Evolutionary conservation across 2,888 invertebrate species (phyloP), one percentile per base, ranked within the genome.

Genomic region (Steinernema hermaphroditum): DNA sequence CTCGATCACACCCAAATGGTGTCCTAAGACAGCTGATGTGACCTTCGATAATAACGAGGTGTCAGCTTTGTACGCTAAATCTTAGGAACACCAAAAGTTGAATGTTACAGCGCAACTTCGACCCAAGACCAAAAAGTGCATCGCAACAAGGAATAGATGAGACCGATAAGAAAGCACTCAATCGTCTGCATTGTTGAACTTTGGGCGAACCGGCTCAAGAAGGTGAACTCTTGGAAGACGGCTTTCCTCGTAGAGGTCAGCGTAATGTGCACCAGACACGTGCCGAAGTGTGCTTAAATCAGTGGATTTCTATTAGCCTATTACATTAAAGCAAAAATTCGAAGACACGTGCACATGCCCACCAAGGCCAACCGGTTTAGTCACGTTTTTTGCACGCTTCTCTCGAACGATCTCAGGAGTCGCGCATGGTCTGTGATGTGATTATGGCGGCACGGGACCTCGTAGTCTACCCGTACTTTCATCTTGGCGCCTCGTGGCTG

Each of bases 381-480:
- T 62, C 62, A 62, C 34, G 62, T 62, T 62, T 62, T 32, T 62
- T 62, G 62, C 62, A 62, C 62, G 62, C 32, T 16, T 32, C 29
- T 62, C 62, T 62, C 62, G n/a, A 24, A 19, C 62, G 62, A 62
- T 62, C 32, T 62, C 62, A 32, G 32, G 34, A 62, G 29, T 32
- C 62, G 32, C 32, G 32, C 62, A 14, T 32, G 32, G 29, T 29
- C 16, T 22, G 27, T 62, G 29, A 32, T 62, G 62, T 32, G 34
- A 32, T 32, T 1, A 2, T 12, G 14, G 62, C 62, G 4, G 32
- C 62, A 12, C 62, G 34, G 12, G 32, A 29, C n/a, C 29, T 4
- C 29, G 34, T 32, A 6, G 54, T 14, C 62, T 62, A 16, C 32
- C 34, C 62, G 29, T 29, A 62, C 62, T 34, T 62, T 62, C 12